These are phyloP conservation scores for Frieseomelitta varia DNA, from an alignment of 1,140 invertebrate species.

Conservation along the genomic window DNA sequence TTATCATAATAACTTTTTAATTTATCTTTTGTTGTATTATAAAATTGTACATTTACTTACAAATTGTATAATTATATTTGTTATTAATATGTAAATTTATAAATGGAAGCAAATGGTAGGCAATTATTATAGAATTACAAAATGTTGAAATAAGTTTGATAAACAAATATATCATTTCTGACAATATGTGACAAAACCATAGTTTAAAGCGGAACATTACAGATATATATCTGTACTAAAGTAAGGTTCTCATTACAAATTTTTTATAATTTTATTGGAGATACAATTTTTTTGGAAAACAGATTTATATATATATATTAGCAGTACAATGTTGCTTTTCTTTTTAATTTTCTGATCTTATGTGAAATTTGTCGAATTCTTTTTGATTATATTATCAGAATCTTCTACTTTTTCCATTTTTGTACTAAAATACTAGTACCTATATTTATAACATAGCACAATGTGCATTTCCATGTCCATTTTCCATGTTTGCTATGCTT, in stretches of 20 bases:
- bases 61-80: constrained; percentile 15
- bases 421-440: background rate
- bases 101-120: constrained; percentile 34
- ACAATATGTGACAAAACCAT: constrained; percentile 8
- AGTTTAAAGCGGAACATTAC: constrained; percentile 7
- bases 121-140: constrained; percentile 16
- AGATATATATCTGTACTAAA: constrained; percentile 29
- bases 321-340: background rate
- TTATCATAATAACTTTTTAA: background rate
- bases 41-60: constrained; percentile 41
- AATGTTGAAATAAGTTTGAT: background rate
- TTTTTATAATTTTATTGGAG: background rate
- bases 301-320: background rate
- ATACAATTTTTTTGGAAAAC: background rate
- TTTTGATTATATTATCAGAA: background rate
- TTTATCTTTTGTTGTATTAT: constrained; percentile 20
- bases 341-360: background rate
- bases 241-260: background rate
- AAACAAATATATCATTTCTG: constrained; percentile 2
- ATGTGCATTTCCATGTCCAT: constrained; percentile 1
- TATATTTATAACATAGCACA: background rate
- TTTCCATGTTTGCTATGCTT: constrained; percentile 2
- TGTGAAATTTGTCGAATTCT: background rate
- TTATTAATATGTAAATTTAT: constrained; percentile 10
- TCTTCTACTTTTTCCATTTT: background rate